Base-by-base conservation (phyloP, 30 jellyfish, hydroid and myxozoan genomes). In the Turritopsis dohrnii region DNA sequence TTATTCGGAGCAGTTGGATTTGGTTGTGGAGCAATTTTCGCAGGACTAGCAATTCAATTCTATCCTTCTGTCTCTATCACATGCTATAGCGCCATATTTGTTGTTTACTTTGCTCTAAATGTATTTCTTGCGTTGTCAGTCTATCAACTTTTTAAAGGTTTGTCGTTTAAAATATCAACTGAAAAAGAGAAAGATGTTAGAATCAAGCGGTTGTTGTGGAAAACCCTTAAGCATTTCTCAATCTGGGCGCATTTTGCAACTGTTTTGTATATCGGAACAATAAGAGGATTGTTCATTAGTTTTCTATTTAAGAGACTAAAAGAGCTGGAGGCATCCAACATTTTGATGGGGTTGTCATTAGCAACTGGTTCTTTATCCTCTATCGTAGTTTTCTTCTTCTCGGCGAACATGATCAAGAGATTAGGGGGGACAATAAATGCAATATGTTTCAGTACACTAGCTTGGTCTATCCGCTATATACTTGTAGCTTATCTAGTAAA, bases 1-100 rank as follows among this genome's bases (percentile, higher is more conserved):
- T 77, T 91, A 9, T 91, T 91, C 87, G 96, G 95, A 18, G 94
- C 97, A 54, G 86, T 91, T 66, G 97, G 97, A 9, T 86, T 83
- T 77, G 96, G 97, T 19, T 52, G 84, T 66, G 93, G 95, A 18
- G 88, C 97, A 0, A 66, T 84, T 19, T 84, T 88, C 8, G 79
- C 96, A n/a, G 94, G 96, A 1, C 83, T 83, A 16, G 96, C 90
- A 1, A 74, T 91, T 18, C 86, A 83, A 53, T 79, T 86, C 4
- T 77, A 21, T 30, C 85, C 85, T 5, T 24, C 66, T 26, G 74
- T 66, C 41, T 26, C 41, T 0, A 66, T 77, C 71, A 29, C 85
- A 28, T 77, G 85, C 53, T 77, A 77, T 18, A n/a, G 66, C 71
- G 79, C 85, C 28, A 66, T 77, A n/a, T 77, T 29, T 18, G 18